Evolutionary conservation across 64 coral and sea anemone species (phyloP), one percentile per base, ranked within the genome.

Genomic region (Catalaphyllia jardinei): DNA sequence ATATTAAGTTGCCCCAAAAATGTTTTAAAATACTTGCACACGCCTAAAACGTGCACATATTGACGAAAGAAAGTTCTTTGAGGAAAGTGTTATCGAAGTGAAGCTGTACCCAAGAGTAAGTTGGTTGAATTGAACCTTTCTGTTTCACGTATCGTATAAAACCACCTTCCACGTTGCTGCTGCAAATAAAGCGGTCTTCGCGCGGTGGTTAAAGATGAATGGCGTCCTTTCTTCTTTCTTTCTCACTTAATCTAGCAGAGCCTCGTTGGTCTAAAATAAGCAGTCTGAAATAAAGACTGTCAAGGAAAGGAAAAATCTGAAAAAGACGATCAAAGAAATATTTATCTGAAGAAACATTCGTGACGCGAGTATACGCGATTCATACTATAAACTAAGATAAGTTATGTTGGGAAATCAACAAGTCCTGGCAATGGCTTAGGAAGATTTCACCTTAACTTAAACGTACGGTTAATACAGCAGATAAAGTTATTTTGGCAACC

Each of bases 231-330:
- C 62, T 85, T 65, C 62, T 85, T 85, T 65, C 60, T 71, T 52
- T 38, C 39, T 71, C 35, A 28, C 81, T 50, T 71, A 35, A 33
- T 52, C 62, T 50, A 38, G 30, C 64, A 83, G n/a, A 42, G 20
- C 20, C 63, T 85, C 31, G 39, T 27, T 51, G 81, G 39, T 13
- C 33, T 64, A 20, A 74, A 75, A 96, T 96, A 96, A 96, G 89
- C 95, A 93, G 95, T 96, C 95, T 96, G 95, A 96, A 85, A 96
- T 96, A 96, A 96, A 96, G 95, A 96, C 92, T 96, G 95, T 86
- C 30, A 20, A 20, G 79, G 60, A 52, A 55, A 67, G 55, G 74
- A 28, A 57, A 67, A 35, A 9, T 52, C 17, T 19, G 12, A 52
- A 64, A 31, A 49, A 62, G 52, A 62, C 33, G 55, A 38, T 24